Conservation (phyloP, 35 echinoderm and acorn worm genomes). For the Amphiura filiformis region DNA sequence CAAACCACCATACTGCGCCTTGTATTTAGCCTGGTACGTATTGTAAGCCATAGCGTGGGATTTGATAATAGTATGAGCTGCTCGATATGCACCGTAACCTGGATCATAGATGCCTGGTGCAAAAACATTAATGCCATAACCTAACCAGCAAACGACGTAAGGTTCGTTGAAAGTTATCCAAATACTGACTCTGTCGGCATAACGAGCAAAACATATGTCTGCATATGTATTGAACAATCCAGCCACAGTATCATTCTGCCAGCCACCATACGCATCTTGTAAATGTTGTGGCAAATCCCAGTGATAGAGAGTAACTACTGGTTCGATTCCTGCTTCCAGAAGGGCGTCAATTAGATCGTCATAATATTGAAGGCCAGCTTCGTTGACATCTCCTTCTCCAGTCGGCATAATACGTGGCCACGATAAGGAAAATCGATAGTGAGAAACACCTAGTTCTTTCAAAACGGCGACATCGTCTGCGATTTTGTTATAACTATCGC, state of each 20-base stretch:
- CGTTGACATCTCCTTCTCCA: constrained; percentile 64
- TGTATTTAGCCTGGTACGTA: constrained; percentile 86
- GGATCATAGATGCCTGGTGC: constrained; percentile 78
- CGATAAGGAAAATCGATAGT: constrained; percentile 92
- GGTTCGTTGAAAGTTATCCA: constrained; percentile 99
- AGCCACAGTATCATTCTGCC: constrained; percentile 71
- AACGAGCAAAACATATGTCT: constrained; percentile 58
- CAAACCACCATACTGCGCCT: constrained; percentile 47
- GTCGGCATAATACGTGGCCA: constrained; percentile 84
- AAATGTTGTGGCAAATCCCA: constrained; percentile 86
- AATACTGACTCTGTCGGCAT: constrained; percentile 68
- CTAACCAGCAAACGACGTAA: constrained; percentile 88
- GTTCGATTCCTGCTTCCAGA: constrained; percentile 66
- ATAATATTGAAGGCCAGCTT: constrained; percentile 80
- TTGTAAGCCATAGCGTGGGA: constrained; percentile 82
- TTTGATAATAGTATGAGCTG: constrained; percentile 85
- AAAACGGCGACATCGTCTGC: constrained; percentile 61
- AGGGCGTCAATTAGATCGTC: constrained; percentile 60
- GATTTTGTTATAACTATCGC: constrained; percentile 92
- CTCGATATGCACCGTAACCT: constrained; percentile 77
- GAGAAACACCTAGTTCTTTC: constrained; percentile 61
- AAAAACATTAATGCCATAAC: constrained; percentile 76
- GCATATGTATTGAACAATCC: constrained; percentile 93
- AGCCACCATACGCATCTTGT: constrained; percentile 81
- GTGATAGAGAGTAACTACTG: constrained; percentile 93